Evolutionary conservation across 2,888 invertebrate genomes (phyloP).

Genomic region (Opisthograptis luteolata): DNA sequence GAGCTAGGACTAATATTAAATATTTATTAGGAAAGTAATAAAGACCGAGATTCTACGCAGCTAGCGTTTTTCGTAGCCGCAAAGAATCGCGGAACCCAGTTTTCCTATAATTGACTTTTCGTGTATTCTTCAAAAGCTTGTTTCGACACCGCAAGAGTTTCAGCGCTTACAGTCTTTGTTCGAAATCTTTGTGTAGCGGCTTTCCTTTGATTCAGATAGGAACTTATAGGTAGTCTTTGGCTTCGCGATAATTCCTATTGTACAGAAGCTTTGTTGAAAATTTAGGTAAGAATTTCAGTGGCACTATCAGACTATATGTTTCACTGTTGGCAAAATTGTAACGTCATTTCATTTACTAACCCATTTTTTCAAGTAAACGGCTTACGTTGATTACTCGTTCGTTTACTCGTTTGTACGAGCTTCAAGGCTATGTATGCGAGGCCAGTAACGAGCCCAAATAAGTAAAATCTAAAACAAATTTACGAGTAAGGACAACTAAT

Average conservation of each 20-base stretch:
- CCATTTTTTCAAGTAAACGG: no score
- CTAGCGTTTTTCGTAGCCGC: neutral
- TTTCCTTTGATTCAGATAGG: slow-evolving; percentile 17
- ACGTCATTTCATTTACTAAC: neutral
- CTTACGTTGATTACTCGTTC: no score
- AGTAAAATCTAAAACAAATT: neutral
- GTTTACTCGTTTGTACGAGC: no score
- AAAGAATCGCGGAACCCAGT: slow-evolving; percentile 30
- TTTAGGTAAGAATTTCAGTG: neutral
- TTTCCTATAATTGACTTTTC: slow-evolving; percentile 57
- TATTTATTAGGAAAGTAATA: no score
- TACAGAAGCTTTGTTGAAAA: neutral
- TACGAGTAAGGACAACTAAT: neutral
- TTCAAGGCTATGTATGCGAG: no score
- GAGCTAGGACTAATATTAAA: no score
- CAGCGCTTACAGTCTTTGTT: slow-evolving; percentile 31
- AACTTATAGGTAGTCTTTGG: slow-evolving; percentile 12
- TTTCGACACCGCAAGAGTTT: slow-evolving; percentile 36
- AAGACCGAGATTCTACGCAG: neutral
- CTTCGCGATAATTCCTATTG: neutral
- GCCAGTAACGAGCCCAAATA: no score
- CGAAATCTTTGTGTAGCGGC: slow-evolving; percentile 30
- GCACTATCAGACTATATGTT: neutral
- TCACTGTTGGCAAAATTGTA: neutral
- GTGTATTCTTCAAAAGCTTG: slow-evolving; percentile 48